phyloP scores from a whole-genome alignment of 1,140 invertebrate genomes.

The Apis cerana region DNA sequence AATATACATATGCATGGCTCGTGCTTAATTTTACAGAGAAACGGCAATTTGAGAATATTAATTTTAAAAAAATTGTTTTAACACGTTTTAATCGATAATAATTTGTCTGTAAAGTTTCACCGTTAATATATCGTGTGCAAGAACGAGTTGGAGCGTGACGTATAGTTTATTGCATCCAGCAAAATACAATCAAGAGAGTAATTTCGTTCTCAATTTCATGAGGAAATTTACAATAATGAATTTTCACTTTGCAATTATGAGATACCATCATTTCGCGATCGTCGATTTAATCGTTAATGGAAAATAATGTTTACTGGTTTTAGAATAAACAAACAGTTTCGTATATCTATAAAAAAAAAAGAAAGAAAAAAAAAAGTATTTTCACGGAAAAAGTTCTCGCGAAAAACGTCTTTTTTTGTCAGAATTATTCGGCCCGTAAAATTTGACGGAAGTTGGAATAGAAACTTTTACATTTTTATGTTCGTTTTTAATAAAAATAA shows the following conservation, averaged over 20 bases:
- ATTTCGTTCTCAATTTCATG: background rate
- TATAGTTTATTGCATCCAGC: background rate
- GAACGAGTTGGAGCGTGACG: background rate
- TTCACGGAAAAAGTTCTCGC: background rate
- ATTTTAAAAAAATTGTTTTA: background rate
- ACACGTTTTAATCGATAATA: background rate
- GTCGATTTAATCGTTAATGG: background rate
- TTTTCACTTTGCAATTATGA: background rate
- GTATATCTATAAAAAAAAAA: background rate
- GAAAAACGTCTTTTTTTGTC: background rate
- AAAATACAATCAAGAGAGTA: background rate
- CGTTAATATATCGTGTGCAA: background rate
- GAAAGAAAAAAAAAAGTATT: background rate
- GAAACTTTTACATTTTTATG: background rate
- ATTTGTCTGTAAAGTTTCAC: background rate
- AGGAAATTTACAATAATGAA: background rate
- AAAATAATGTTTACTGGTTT: background rate
- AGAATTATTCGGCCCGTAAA: background rate
- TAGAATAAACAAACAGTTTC: background rate
- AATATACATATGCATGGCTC: background rate
- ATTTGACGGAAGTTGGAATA: background rate
- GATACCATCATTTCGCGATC: background rate
- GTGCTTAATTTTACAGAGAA: background rate
- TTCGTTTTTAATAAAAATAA: background rate
- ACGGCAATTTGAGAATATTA: background rate